Percentiles rank a stretch among this genome's conserved stretches.
Evolutionary conservation across 2,113 vertebrate species (phyloP).

Genomic region (Agapornis roseicollis): DNA sequence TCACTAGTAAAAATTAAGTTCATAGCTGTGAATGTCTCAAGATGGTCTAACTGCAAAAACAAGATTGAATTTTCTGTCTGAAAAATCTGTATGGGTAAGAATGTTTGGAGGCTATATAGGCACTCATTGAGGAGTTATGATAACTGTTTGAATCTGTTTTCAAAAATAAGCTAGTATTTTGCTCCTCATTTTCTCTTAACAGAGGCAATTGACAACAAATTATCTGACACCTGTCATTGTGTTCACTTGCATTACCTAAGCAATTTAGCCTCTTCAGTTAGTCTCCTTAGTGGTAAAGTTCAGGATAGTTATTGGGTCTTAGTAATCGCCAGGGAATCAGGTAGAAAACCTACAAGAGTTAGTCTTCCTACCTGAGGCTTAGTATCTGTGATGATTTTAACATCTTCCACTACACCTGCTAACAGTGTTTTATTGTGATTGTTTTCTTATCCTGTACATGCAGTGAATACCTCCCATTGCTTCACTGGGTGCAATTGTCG

Average conservation of each 20-base stretch:
- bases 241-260: not conserved
- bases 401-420: too few species aligned
- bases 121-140: rapidly evolving
- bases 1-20: not conserved
- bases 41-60: not conserved
- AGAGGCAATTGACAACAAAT: not conserved
- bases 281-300: not conserved
- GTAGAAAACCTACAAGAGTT: not conserved
- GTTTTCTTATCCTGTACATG: not conserved
- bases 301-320: too few species aligned
- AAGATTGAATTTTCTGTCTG: not conserved
- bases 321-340: not conserved
- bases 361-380: not conserved
- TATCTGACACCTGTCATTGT: not conserved
- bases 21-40: not conserved
- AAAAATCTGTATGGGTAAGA: not conserved
- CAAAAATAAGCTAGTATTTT: not conserved
- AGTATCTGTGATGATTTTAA: too few species aligned
- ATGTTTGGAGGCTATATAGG: not conserved
- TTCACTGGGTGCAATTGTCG: not conserved
- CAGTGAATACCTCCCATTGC: not conserved
- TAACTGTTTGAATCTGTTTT: not conserved
- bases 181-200: not conserved
- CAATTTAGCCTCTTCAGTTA: too few species aligned
- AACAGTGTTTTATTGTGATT: not conserved